Conservation (phyloP, 1,140 invertebrate species). For the Drosophila hydei region DNA sequence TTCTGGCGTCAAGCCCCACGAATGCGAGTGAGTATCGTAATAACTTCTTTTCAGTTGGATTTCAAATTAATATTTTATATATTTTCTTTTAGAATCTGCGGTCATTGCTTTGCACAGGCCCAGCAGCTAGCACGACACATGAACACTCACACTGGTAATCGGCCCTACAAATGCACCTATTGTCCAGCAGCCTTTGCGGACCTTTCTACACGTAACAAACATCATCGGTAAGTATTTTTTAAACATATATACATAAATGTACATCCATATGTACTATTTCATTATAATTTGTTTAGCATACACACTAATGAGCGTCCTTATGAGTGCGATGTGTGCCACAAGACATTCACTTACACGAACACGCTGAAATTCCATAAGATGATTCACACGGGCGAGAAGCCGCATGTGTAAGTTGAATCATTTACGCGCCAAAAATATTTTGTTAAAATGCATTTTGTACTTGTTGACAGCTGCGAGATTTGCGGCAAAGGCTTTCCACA, state of each 20-base stretch:
- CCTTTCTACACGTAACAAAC: slow-evolving; percentile 86
- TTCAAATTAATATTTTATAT: not conserved
- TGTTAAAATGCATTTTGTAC: not conserved
- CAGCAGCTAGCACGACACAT: slow-evolving; percentile 79
- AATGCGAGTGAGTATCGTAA: slow-evolving; percentile 73
- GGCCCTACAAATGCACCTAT: slow-evolving; percentile 89
- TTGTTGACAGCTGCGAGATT: slow-evolving; percentile 67
- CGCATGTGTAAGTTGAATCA: slow-evolving; percentile 72
- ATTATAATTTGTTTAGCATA: slow-evolving; percentile 74
- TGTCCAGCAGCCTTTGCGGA: slow-evolving; percentile 89
- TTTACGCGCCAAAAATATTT: not conserved
- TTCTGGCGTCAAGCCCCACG: slow-evolving; percentile 77
- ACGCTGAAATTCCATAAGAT: slow-evolving; percentile 82
- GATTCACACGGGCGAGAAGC: slow-evolving; percentile 82
- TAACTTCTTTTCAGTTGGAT: not conserved
- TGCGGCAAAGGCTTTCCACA: slow-evolving; percentile 79
- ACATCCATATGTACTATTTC: not conserved
- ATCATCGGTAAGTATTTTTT: slow-evolving; percentile 83
- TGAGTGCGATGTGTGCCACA: slow-evolving; percentile 86
- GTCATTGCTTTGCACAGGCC: slow-evolving; percentile 74
- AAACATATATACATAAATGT: not conserved
- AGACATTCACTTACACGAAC: slow-evolving; percentile 86
- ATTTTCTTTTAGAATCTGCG: slow-evolving; percentile 67
- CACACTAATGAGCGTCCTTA: slow-evolving; percentile 87
- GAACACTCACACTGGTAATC: slow-evolving; percentile 81